These are phyloP conservation scores for Torymus aiolomorphi DNA, from an alignment of 2,888 invertebrate genomes.

Conservation along the genomic window DNA sequence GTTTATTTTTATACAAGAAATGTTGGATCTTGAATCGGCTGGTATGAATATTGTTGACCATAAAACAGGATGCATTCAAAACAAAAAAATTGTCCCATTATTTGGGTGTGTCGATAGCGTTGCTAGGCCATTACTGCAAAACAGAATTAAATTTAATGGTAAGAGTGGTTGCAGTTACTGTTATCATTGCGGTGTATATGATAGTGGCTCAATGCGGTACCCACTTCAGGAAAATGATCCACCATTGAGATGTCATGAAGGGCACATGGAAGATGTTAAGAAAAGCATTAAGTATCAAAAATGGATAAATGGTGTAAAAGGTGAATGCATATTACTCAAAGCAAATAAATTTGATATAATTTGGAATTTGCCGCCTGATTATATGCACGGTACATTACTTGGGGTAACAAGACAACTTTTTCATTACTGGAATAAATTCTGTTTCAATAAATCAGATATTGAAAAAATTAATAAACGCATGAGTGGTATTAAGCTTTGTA, in stretches of 20 bases:
- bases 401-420: slow-evolving; percentile 12
- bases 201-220: too few species aligned
- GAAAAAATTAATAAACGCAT: slow-evolving; percentile 7
- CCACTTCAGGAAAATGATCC: slow-evolving; percentile 3
- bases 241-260: background rate
- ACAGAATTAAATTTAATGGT: slow-evolving; percentile 20
- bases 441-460: too few species aligned
- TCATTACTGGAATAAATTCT: too few species aligned
- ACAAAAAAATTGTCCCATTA: too few species aligned
- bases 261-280: background rate
- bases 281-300: background rate
- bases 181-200: too few species aligned
- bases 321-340: slow-evolving; percentile 15
- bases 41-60: too few species aligned
- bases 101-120: too few species aligned
- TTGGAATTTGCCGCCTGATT: too few species aligned
- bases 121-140: slow-evolving; percentile 20
- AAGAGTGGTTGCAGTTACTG: slow-evolving; percentile 11
- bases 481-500: slow-evolving; percentile 4
- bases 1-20: too few species aligned
- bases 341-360: slow-evolving; percentile 1
- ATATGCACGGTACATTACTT: too few species aligned
- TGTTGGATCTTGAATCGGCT: too few species aligned
- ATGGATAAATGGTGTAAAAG: slow-evolving; percentile 4
- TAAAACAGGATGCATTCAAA: too few species aligned